Conservation (phyloP, 2,888 invertebrate genomes). For the Melitaea athalia region DNA sequence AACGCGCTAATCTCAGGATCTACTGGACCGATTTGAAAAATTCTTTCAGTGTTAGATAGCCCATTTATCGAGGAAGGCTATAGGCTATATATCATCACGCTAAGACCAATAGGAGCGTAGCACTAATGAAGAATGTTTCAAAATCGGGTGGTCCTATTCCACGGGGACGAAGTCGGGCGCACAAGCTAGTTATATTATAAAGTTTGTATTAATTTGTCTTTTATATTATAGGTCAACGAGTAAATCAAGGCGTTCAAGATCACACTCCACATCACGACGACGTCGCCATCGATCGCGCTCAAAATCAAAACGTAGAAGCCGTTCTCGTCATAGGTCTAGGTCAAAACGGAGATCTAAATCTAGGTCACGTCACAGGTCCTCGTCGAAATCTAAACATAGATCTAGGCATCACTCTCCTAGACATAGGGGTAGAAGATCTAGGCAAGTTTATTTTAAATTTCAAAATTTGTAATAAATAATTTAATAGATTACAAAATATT, state of each 20-base stretch:
- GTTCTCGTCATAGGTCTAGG: constrained; percentile 55
- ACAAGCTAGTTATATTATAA: too few relatives aligned
- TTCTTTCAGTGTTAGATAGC: too few relatives aligned
- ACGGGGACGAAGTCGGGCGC: too few relatives aligned
- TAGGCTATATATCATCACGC: too few relatives aligned
- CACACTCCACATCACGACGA: constrained; percentile 51
- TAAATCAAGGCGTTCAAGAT: constrained; percentile 57
- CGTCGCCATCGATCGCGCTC: constrained; percentile 58
- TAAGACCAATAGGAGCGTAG: too few relatives aligned
- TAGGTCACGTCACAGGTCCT: constrained; percentile 46
- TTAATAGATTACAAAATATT: background rate
- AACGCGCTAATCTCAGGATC: too few relatives aligned
- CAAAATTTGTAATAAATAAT: background rate
- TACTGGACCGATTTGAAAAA: too few relatives aligned
- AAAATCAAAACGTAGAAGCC: constrained; percentile 52
- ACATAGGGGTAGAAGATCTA: constrained; percentile 62
- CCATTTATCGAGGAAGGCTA: too few relatives aligned
- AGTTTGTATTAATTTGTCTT: background rate
- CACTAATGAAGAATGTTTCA: too few relatives aligned
- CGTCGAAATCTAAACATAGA: constrained; percentile 50
- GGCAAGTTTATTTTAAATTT: constrained; percentile 46
- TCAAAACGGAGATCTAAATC: constrained; percentile 52
- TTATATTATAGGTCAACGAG: constrained; percentile 54
- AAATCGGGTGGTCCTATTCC: too few relatives aligned
- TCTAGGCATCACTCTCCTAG: constrained; percentile 60